phyloP scores from a whole-genome alignment of 2,797 vertebrate species.

The Eutrigla gurnardus region DNA sequence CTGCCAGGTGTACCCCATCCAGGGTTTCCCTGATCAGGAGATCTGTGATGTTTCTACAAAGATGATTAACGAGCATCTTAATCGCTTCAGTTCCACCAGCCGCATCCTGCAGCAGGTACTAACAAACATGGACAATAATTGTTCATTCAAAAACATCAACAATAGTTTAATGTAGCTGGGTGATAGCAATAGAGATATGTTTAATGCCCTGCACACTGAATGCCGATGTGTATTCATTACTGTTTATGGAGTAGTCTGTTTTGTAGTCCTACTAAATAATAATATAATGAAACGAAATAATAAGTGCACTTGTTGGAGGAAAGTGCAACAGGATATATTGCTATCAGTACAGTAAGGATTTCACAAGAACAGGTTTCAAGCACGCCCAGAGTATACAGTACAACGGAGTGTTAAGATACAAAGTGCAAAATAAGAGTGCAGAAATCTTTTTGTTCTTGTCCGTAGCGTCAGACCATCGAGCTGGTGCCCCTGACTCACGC shows the following conservation, averaged over 20 bases:
- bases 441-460: neutral
- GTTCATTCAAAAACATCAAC: neutral
- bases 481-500: constrained; percentile 89
- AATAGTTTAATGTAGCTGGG: neutral
- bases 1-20: constrained; percentile 86
- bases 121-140: neutral
- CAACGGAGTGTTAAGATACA: no score
- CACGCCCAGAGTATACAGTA: no score
- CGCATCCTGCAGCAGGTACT: constrained; percentile 85
- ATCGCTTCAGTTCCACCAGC: constrained; percentile 68
- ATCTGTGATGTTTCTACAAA: constrained; percentile 78
- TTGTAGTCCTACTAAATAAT: no score
- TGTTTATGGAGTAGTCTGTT: neutral
- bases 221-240: neutral
- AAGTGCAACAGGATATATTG: no score
- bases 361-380: no score
- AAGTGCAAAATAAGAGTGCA: no score
- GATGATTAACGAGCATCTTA: constrained; percentile 78
- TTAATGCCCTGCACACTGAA: neutral
- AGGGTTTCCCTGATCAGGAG: constrained; percentile 83
- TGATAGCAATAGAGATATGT: neutral
- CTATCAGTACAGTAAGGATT: no score
- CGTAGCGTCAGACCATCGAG: constrained; percentile 87
- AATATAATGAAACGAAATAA: no score
- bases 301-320: no score